A percentile compares a stretch with the other conserved stretches of the same genome.
These are phyloP conservation scores for Zophobas morio DNA, from an alignment of 1,140 invertebrate genomes.

Conservation along the genomic window DNA sequence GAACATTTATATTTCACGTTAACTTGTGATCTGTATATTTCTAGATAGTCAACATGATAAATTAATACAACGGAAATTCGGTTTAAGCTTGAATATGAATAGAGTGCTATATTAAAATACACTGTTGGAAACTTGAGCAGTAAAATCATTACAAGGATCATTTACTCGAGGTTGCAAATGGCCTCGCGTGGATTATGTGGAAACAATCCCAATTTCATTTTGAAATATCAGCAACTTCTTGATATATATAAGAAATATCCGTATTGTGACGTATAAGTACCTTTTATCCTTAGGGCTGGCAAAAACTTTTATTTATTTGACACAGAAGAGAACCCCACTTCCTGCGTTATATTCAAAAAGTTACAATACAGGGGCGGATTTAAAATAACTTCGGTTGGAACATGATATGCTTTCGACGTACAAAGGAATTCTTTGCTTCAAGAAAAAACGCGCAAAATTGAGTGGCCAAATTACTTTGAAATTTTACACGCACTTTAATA, in stretches of 20 bases:
- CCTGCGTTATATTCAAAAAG: too few species aligned
- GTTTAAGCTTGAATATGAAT: neutral
- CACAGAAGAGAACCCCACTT: neutral
- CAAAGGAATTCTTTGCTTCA: too few species aligned
- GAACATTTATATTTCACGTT: constrained; percentile 34
- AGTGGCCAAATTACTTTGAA: too few species aligned
- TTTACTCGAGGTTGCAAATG: constrained; percentile 3
- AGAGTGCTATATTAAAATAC: constrained; percentile 4
- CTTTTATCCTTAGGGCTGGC: neutral
- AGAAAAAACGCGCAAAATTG: too few species aligned
- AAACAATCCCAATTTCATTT: neutral
- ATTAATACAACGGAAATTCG: constrained; percentile 16
- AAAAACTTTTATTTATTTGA: constrained; percentile 1
- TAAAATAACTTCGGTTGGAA: too few species aligned
- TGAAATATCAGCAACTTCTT: neutral
- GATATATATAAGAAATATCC: neutral
- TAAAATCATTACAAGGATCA: constrained; percentile 14
- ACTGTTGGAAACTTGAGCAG: constrained; percentile 10
- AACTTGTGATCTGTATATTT: constrained; percentile 13
- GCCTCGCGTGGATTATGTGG: neutral
- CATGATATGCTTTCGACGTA: too few species aligned
- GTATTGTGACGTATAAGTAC: neutral
- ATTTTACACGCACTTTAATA: too few species aligned
- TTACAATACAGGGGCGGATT: too few species aligned
- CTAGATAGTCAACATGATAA: constrained; percentile 5